Percentiles rank a stretch among this genome's conserved stretches.
Conservation (phyloP, 2,797 vertebrate genomes). For the Huso huso region DNA sequence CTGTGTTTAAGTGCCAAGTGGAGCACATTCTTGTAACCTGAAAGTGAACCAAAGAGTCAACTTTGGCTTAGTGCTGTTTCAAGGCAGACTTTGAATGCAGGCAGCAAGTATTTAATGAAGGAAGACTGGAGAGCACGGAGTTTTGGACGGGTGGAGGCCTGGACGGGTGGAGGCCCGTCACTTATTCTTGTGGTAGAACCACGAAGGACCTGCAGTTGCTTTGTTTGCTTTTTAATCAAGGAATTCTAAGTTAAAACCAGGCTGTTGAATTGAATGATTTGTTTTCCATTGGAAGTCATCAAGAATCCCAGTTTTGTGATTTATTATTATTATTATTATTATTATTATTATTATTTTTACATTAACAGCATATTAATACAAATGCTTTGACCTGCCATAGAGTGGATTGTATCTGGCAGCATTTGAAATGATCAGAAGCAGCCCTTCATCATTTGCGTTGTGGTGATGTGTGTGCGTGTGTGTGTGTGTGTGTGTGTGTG, state of each 20-base stretch:
- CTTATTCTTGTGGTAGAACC: not conserved
- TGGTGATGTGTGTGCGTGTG: slow-evolving; percentile 47
- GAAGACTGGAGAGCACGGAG: not conserved
- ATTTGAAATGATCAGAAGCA: slow-evolving; percentile 35
- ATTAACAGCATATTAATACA: slow-evolving; percentile 25
- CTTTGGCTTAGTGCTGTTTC: slow-evolving; percentile 54
- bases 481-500: slow-evolving; percentile 15
- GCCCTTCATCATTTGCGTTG: slow-evolving; percentile 15
- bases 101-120: slow-evolving; percentile 50
- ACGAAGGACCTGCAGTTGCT: not conserved
- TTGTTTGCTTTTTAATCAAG: slow-evolving; percentile 8
- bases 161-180: slow-evolving; percentile 5
- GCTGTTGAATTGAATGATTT: slow-evolving; percentile 29
- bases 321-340: slow-evolving; percentile 16
- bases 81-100: slow-evolving; percentile 39
- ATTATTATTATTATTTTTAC: slow-evolving; percentile 11
- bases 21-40: slow-evolving; percentile 43
- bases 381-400: slow-evolving; percentile 29
- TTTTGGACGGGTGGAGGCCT: slow-evolving; percentile 13
- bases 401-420: slow-evolving; percentile 24
- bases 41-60: slow-evolving; percentile 81
- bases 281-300: slow-evolving; percentile 30
- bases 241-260: slow-evolving; percentile 26
- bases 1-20: slow-evolving; percentile 30
- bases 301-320: slow-evolving; percentile 27